These are phyloP conservation scores for Epinephelus lanceolatus DNA, from an alignment of 2,113 vertebrate genomes.

Conservation along the genomic window DNA sequence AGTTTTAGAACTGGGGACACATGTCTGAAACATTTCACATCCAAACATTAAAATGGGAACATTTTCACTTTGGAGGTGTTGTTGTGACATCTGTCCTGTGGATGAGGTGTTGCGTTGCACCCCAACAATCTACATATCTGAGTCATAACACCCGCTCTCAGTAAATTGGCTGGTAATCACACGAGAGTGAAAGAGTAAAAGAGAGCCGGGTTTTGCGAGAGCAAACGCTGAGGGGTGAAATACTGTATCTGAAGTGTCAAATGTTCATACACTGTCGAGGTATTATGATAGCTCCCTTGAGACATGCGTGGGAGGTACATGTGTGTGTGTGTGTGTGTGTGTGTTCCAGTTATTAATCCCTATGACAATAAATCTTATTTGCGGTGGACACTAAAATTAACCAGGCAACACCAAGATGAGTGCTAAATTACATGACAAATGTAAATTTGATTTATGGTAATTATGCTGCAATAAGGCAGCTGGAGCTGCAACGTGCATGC, in stretches of 20 bases:
- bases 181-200: not conserved
- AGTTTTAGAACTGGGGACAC: not conserved
- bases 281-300: slow-evolving; percentile 36
- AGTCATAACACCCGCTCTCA: slow-evolving; percentile 11
- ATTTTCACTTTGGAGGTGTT: not conserved
- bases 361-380: slow-evolving; percentile 74
- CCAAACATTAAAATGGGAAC: not conserved
- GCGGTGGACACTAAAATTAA: slow-evolving; percentile 68
- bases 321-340: slow-evolving; percentile 4
- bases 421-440: slow-evolving; percentile 78
- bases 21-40: not conserved
- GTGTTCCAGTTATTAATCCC: slow-evolving; percentile 67
- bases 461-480: slow-evolving; percentile 67
- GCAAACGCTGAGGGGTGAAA: slow-evolving; percentile 12
- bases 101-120: slow-evolving; percentile 6
- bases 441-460: slow-evolving; percentile 82
- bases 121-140: slow-evolving; percentile 12
- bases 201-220: not conserved
- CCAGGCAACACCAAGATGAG: slow-evolving; percentile 69
- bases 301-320: slow-evolving; percentile 20
- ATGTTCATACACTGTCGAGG: slow-evolving; percentile 14
- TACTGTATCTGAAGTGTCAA: slow-evolving; percentile 47
- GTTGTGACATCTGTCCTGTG: slow-evolving; percentile 7
- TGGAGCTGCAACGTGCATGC: slow-evolving; percentile 51
- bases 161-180: slow-evolving; percentile 32